Conservation (phyloP, 2,888 invertebrate species). For the Acanthosepion esculentum region DNA sequence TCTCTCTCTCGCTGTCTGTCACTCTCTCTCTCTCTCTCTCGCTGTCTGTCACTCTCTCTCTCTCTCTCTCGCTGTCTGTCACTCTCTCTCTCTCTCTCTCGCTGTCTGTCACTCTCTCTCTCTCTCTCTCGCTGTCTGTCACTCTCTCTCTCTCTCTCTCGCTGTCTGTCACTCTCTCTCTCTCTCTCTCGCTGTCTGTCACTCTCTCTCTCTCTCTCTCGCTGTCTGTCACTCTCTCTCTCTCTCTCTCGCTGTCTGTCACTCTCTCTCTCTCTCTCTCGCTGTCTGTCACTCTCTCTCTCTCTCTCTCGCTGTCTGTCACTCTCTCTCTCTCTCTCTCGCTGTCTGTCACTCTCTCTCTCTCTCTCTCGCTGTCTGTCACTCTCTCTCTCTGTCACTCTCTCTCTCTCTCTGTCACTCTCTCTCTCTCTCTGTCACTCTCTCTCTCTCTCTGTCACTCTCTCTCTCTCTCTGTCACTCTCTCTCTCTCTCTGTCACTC, state of each 20-base stretch:
- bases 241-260: not conserved
- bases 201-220: not conserved
- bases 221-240: too few relatives aligned
- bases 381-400: not conserved
- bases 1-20: too few relatives aligned
- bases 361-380: too few relatives aligned
- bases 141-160: not conserved
- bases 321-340: not conserved
- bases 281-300: too few relatives aligned
- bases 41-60: too few relatives aligned
- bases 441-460: too few relatives aligned
- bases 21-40: not conserved
- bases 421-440: not conserved
- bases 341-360: not conserved
- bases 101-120: too few relatives aligned
- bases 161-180: not conserved
- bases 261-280: not conserved
- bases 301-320: too few relatives aligned
- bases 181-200: too few relatives aligned
- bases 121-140: too few relatives aligned
- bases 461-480: not conserved
- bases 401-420: not conserved
- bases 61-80: not conserved
- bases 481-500: not conserved
- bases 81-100: not conserved